Base-by-base conservation (phyloP, 1,140 invertebrate genomes). In the Leptopilina boulardi region DNA sequence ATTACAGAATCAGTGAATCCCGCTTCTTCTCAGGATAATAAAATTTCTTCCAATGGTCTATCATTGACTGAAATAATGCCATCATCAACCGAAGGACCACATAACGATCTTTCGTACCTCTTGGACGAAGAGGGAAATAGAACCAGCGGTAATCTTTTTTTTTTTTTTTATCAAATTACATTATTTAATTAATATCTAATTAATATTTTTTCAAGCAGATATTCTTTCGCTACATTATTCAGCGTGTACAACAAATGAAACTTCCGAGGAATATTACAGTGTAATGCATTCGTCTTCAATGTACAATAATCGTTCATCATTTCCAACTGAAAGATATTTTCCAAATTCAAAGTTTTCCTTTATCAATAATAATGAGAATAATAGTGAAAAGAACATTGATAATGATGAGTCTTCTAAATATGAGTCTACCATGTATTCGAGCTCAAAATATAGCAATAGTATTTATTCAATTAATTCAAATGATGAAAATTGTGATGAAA, bases 221-320 rank as follows among this genome's bases (percentile, higher is more conserved):
- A 85, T 90, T 70, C 78, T 88, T 0, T 88, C 89, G 1, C 74
- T 91, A 3, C 89, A 91, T 74, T 91, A 91, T 54, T 87, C 90
- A 4, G 81, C 89, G 75, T 89, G 83, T 72, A 34, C 83, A 11
- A 80, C 82, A 54, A 81, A 38, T 66, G 86, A 89, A 66, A 77
- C 80, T 26, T 82, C 87, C 3, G 85, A 87, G 5, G 89, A 91
- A 82, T 90, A 89, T 66, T 90, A 89, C 79, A 88, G 81, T 76
- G 80, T 89, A 73, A 87, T 91, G 83, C 85, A 89, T 74, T 83
- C 87, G 54, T 84, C 87, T 26, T 84, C 87, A 23, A 79, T 87
- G 34, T 89, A 87, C 54, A 86, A 81, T 54, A 83, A 83, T 54
- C 84, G 86, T 41, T 77, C 81, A 15, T 79, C 79, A 23, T 86